These are phyloP conservation scores for Heterodera carotae DNA, from an alignment of 1,140 invertebrate genomes.

Conservation along the genomic window DNA sequence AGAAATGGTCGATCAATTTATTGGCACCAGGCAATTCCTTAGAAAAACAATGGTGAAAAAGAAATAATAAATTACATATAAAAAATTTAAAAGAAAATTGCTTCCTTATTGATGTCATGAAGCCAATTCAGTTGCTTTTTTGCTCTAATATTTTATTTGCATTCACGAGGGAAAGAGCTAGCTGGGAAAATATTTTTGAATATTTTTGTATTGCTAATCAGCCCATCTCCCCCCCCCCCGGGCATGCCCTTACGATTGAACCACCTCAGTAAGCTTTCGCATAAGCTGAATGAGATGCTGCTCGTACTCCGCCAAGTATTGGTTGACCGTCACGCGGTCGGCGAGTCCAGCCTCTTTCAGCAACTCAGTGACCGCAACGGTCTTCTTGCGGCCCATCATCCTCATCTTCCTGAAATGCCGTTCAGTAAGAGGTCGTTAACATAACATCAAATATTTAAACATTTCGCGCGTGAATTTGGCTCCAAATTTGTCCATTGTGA, in stretches of 20 bases:
- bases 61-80: not conserved
- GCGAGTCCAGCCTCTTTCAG: conserved; percentile 26
- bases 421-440: no score
- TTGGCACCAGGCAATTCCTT: conserved; percentile 77
- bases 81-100: not conserved
- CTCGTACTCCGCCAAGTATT: conserved; percentile 70
- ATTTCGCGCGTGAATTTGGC: conserved; percentile 31
- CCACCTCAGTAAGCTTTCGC: conserved; percentile 59
- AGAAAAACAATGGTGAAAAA: conserved; percentile 55
- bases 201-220: no score
- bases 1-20: conserved; percentile 78
- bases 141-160: no score
- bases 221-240: no score
- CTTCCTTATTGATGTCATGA: no score
- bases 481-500: conserved; percentile 31
- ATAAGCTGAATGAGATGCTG: conserved; percentile 71
- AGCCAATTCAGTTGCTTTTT: no score
- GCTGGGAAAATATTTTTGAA: no score
- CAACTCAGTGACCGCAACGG: conserved; percentile 34
- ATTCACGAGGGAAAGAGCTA: no score
- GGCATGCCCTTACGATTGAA: no score
- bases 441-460: no score
- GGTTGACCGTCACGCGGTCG: conserved; percentile 64
- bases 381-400: conserved; percentile 41
- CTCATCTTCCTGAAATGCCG: conserved; percentile 36